Conservation (phyloP, 2,888 invertebrate genomes). For the Caenorhabditis afra region DNA sequence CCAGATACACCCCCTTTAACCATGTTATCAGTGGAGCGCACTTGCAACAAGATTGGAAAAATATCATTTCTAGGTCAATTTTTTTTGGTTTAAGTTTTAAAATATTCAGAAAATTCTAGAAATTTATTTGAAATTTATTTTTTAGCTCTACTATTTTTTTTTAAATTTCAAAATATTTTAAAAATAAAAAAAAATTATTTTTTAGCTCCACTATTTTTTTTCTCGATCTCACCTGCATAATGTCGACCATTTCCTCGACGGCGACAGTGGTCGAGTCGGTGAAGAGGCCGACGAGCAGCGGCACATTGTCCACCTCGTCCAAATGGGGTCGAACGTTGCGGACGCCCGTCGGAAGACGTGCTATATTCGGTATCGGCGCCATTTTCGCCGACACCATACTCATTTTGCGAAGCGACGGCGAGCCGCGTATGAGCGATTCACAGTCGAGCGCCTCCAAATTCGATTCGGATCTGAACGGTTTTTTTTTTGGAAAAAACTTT, state of each 20-base stretch:
- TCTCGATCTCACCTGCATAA: constrained; percentile 86
- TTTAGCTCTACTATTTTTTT: no score
- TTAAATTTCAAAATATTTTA: no score
- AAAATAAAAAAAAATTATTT: no score
- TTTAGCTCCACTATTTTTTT: no score
- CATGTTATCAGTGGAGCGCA: no score
- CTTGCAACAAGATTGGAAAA: no score
- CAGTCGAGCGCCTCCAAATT: constrained; percentile 47
- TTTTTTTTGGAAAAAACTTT: no score
- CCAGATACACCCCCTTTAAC: no score
- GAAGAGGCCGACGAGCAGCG: constrained; percentile 94
- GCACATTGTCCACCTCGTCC: constrained; percentile 92
- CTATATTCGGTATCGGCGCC: constrained; percentile 68
- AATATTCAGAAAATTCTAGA: no score
- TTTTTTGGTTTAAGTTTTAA: no score
- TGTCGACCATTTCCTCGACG: constrained; percentile 90
- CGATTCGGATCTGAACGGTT: constrained; percentile 40
- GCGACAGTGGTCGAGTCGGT: constrained; percentile 96
- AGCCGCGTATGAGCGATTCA: constrained; percentile 48
- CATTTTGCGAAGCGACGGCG: constrained; percentile 59
- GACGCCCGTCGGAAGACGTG: constrained; percentile 90
- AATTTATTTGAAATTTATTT: no score
- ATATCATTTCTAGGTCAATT: no score
- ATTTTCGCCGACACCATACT: constrained; percentile 55
- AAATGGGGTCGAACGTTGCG: constrained; percentile 88